A percentile compares a stretch with the other conserved stretches of the same genome.
phyloP scores from a whole-genome alignment of 2,113 vertebrate species.

The Sylvia atricapilla region DNA sequence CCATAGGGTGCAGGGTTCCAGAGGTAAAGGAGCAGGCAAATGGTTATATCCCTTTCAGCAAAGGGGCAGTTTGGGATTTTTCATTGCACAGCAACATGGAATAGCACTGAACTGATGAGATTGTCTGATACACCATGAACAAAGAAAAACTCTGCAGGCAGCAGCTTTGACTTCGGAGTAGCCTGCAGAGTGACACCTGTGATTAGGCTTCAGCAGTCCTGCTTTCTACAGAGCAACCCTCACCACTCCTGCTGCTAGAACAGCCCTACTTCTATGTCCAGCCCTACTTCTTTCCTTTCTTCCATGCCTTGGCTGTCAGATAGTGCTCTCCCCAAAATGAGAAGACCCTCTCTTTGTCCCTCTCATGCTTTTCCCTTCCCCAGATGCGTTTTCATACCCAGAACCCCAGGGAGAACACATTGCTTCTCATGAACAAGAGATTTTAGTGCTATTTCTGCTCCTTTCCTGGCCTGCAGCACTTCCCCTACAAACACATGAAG shows the following conservation, averaged over 20 bases:
- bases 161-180: fast-evolving
- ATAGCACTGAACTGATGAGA: neutral
- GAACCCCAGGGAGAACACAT: neutral
- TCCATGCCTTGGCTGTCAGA: neutral
- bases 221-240: neutral
- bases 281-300: neutral
- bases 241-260: neutral
- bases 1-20: neutral
- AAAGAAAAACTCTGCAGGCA: neutral
- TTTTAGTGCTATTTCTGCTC: neutral
- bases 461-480: neutral
- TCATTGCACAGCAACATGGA: neutral
- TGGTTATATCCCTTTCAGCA: neutral
- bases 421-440: neutral
- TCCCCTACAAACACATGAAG: neutral
- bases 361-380: neutral
- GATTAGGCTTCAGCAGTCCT: neutral
- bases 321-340: neutral
- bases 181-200: neutral
- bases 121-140: neutral
- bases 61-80: neutral
- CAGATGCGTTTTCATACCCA: neutral
- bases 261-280: neutral
- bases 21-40: neutral
- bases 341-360: neutral